Evolutionary conservation across 1,140 invertebrate genomes (phyloP).

Genomic region (Zelostemma sp.): DNA sequence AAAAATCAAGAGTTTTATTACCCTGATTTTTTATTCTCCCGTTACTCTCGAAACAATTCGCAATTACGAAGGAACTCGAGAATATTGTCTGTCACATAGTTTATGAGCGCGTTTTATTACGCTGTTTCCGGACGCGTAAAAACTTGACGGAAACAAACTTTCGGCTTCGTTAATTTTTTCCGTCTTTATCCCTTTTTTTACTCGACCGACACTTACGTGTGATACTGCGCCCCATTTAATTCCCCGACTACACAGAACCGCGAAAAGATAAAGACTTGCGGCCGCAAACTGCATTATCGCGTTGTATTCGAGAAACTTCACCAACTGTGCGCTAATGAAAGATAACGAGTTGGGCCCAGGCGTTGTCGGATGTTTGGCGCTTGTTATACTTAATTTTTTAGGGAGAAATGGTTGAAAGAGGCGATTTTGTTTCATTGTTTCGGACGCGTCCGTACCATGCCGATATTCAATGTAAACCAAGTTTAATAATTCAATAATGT

Average conservation of each 20-base stretch:
- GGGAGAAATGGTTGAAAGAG: not conserved
- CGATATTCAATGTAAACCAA: no score
- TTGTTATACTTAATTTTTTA: conserved; percentile 8
- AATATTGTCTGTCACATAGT: not conserved
- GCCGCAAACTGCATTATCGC: conserved; percentile 42
- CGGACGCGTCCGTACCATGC: no score
- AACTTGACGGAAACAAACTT: not conserved
- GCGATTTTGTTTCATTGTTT: no score
- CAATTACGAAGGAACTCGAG: not conserved
- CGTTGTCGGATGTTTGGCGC: conserved; percentile 32
- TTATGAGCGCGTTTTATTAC: not conserved
- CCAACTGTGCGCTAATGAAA: conserved; percentile 32
- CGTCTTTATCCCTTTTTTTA: not conserved
- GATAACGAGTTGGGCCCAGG: conserved; percentile 30
- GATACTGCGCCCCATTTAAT: conserved; percentile 42
- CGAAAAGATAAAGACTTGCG: conserved; percentile 39
- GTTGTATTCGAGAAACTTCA: conserved; percentile 37
- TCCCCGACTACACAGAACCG: conserved; percentile 39
- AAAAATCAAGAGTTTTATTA: no score
- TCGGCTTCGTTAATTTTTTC: not conserved
- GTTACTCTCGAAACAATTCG: not conserved
- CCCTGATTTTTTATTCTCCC: no score
- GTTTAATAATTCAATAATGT: no score
- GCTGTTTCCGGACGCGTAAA: not conserved
- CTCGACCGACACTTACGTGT: conserved; percentile 35